Evolutionary conservation across 2,888 invertebrate species (phyloP), one percentile per base, ranked within the genome.

Genomic region (Mylabris sibirica): DNA sequence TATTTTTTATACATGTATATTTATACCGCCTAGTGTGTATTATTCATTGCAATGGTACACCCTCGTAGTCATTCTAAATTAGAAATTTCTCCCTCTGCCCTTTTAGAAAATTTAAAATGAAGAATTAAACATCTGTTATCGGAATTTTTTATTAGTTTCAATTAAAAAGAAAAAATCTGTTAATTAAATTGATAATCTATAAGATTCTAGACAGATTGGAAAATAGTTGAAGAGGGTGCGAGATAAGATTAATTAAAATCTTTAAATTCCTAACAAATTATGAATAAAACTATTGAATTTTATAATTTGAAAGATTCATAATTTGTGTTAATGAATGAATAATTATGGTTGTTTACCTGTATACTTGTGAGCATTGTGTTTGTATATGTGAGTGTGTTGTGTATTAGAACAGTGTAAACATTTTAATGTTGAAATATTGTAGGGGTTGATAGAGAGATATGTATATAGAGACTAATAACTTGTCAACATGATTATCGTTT

Each of bases 401-500:
- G 22, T 24, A 53, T 24, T 53, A 53, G 24, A 12, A 24, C 24
- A 53, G 22, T 53, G 53, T 53, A 53, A 53, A 53, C 53, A 53
- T 53, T 53, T 53, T 53, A 53, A 22, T 53, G 53, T 53, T 53
- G 24, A 53, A 53, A 53, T 53, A 53, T 53, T 53, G 53, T 24
- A 24, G 53, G 53, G 53, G 22, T 53, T 22, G 53, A 53, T 20
- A 53, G 53, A 53, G 53, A 44, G n/a, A 44, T 30, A 44, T 17
- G 17, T 17, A 20, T 17, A 49, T 17, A 20, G 49, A n/a, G 49
- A 53, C 22, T 53, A 53, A 53, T 53, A 53, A 53, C 53, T 53
- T 53, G 53, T 53, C 53, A 53, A 53, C 53, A 53, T 53, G 53
- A 53, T 53, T 53, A 53, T 53, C 53, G 53, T 53, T 53, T 53